Evolutionary conservation across 37 sponge, comb jelly and placozoan species (phyloP), one percentile per base, ranked within the genome.

Genomic region (Ephydatia muelleri): DNA sequence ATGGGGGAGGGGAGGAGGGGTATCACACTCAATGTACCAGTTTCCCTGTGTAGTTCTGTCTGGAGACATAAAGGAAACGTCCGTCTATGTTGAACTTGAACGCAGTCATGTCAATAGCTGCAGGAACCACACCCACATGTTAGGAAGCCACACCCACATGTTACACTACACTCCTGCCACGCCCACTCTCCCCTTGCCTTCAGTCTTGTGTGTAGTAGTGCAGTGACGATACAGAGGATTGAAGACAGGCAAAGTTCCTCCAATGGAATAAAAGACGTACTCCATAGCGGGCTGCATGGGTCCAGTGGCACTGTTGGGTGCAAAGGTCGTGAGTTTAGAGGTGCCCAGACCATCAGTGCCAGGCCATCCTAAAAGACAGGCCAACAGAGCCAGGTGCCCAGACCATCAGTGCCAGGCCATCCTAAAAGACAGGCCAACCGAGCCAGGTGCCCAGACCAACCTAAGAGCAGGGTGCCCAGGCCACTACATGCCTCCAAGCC

Each of bases 31-130:
- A 76, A 25, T 29, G 36, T 12, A 23, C 31, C 77, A 6, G 11
- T 23, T 72, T 70, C 12, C 80, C 73, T 28, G 88, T 79, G 31
- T 14, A 14, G 49, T 93, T 93, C 77, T 89, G 82, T 25, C 80
- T 81, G 0, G 90, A 87, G 22, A 86, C 57, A 71, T 86, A 93
- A 43, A 93, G 79, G 38, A 72, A 93, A 6, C 74, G 48, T 23
- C 82, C 80, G 64, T 93, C 93, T 36, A 86, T 90, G 12, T 76
- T 33, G 70, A 87, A 89, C 21, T 71, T 76, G 40, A 83, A 93
- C 0, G 85, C 86, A 67, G 71, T 35, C 28, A 72, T 33, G 29
- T 92, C 93, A 11, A 88, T 30, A 57, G 79, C 89, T 88, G 71
- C 16, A 69, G 36, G 38, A 65, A 28, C 16, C 22, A 65, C 23